phyloP scores from a whole-genome alignment of 2,797 vertebrate genomes.

The Pipistrellus kuhlii region DNA sequence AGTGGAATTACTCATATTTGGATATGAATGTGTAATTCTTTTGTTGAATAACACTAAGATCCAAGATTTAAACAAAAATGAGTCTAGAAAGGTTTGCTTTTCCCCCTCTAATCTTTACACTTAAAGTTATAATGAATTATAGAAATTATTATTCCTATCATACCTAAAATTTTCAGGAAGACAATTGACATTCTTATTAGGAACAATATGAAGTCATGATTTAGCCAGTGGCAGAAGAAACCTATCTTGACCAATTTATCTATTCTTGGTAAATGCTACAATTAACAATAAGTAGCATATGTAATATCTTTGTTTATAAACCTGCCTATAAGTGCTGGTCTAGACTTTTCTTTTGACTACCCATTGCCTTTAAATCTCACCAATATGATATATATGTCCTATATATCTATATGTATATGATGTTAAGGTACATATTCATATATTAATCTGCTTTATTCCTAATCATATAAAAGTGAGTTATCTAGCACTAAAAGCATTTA shows the following conservation, averaged over 20 bases:
- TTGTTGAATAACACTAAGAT: constrained; percentile 37
- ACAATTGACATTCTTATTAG: neutral
- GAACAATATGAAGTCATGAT: neutral
- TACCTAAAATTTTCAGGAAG: constrained; percentile 40
- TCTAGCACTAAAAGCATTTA: constrained; percentile 14
- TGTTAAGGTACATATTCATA: neutral
- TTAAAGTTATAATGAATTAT: constrained; percentile 55
- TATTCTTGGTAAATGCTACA: neutral
- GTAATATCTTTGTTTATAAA: neutral
- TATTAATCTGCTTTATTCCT: constrained; percentile 4
- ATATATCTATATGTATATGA: neutral
- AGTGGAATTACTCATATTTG: constrained; percentile 16
- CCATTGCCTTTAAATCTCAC: neutral
- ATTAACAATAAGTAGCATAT: neutral
- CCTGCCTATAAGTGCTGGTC: neutral
- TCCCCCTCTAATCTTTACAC: neutral
- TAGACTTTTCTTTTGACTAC: neutral
- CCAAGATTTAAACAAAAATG: neutral
- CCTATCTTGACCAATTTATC: neutral
- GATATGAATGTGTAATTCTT: neutral
- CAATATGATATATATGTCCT: neutral
- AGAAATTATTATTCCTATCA: neutral
- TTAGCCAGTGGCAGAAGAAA: neutral
- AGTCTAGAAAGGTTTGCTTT: neutral
- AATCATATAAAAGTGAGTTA: constrained; percentile 1